Evolutionary conservation across 1,140 invertebrate genomes (phyloP).

Genomic region (Conus ventricosus): DNA sequence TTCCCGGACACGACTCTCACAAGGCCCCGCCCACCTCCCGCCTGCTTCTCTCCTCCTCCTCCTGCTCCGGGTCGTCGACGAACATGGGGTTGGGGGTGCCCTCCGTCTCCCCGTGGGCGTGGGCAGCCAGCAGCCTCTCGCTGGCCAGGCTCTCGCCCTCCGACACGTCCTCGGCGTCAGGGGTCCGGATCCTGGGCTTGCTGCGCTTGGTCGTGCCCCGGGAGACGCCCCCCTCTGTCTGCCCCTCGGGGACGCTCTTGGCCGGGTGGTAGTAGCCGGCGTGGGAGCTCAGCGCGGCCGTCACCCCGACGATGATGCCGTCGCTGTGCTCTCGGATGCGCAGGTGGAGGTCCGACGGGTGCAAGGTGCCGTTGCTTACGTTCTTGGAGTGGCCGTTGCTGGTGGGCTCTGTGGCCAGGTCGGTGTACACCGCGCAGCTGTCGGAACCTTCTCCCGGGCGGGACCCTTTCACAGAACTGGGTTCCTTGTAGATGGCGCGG

Average conservation of each 20-base stretch:
- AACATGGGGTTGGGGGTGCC: constrained; percentile 29
- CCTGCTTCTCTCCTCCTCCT: neutral
- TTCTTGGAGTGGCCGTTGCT: neutral
- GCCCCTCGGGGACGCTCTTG: neutral
- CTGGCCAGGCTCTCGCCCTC: constrained; percentile 8
- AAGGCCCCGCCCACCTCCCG: neutral
- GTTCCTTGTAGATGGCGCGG: constrained; percentile 43
- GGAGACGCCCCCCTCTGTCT: neutral
- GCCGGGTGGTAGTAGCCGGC: neutral
- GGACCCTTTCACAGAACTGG: neutral
- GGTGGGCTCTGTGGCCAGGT: neutral
- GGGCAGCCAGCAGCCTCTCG: constrained; percentile 18
- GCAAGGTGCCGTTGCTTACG: neutral
- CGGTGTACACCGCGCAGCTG: neutral
- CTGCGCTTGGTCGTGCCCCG: neutral
- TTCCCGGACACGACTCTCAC: neutral
- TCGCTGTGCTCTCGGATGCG: constrained; percentile 37
- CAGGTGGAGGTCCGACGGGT: constrained; percentile 38
- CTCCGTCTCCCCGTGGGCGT: neutral
- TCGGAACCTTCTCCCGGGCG: too few species aligned
- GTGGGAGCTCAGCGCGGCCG: neutral
- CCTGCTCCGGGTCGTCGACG: constrained; percentile 29
- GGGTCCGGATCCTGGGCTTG: neutral
- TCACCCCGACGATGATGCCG: constrained; percentile 47
- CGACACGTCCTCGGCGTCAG: neutral